Evolutionary conservation across 2,888 invertebrate genomes (phyloP).

Genomic region (Willowsia nigromaculata): DNA sequence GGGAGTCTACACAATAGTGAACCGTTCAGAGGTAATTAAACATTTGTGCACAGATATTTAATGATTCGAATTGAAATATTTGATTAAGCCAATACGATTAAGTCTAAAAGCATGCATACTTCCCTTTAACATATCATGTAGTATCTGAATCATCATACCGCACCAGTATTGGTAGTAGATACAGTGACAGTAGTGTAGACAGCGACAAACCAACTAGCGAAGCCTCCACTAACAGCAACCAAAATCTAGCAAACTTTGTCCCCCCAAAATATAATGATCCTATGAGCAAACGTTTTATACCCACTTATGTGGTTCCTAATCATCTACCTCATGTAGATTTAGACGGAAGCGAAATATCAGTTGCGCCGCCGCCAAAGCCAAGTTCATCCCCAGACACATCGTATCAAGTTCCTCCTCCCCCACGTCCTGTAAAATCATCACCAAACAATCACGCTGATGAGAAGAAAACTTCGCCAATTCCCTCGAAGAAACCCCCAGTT

Average conservation of each 20-base stretch:
- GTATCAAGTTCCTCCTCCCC: slow-evolving; percentile 72
- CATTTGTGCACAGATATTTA: not conserved
- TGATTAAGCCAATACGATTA: no score
- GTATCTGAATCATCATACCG: slow-evolving; percentile 50
- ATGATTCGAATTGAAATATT: no score
- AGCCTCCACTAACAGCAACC: not conserved
- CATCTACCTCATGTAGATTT: not conserved
- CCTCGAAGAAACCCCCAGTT: not conserved
- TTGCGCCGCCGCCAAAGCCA: not conserved
- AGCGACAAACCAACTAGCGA: slow-evolving; percentile 23
- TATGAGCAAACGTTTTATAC: slow-evolving; percentile 53
- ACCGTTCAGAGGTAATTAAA: slow-evolving; percentile 11
- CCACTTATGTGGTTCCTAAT: slow-evolving; percentile 61
- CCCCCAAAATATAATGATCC: slow-evolving; percentile 58
- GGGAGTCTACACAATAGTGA: not conserved
- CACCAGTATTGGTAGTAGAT: slow-evolving; percentile 57
- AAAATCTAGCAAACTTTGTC: not conserved
- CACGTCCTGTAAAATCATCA: slow-evolving; percentile 67
- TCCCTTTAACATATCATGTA: not conserved
- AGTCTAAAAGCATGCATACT: not conserved
- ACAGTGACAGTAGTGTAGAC: slow-evolving; percentile 57
- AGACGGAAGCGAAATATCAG: not conserved
- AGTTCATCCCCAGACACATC: not conserved
- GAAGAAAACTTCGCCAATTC: not conserved
- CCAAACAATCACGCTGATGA: not conserved